Conservation (phyloP, 1,140 invertebrate genomes). For the Mylabris phalerata region DNA sequence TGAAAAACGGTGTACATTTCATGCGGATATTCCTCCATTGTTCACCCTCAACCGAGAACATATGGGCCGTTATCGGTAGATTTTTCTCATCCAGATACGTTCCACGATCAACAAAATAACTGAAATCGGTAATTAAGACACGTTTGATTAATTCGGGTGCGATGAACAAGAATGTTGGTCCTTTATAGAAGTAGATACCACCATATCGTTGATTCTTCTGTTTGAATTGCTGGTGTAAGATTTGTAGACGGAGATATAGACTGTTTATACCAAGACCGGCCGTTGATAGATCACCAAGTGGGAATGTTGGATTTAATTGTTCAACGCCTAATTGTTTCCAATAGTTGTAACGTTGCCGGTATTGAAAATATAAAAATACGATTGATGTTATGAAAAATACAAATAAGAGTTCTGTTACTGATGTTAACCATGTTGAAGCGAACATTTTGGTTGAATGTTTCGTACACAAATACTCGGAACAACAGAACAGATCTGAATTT, state of each 20-base stretch:
- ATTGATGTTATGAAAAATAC: too few species aligned
- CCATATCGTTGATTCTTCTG: slow-evolving; percentile 21
- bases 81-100: slow-evolving; percentile 39
- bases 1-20: slow-evolving; percentile 45
- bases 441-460: too few species aligned
- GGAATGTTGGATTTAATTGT: slow-evolving; percentile 17
- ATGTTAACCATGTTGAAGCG: too few species aligned
- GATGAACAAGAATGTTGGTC: slow-evolving; percentile 26
- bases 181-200: slow-evolving; percentile 16
- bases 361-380: not conserved
- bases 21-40: slow-evolving; percentile 44
- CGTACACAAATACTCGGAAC: too few species aligned
- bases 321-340: slow-evolving; percentile 20
- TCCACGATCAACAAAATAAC: slow-evolving; percentile 44
- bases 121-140: slow-evolving; percentile 46
- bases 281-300: slow-evolving; percentile 12
- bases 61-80: slow-evolving; percentile 44
- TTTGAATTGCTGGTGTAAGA: slow-evolving; percentile 35
- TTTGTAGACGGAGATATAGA: slow-evolving; percentile 8
- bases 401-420: too few species aligned
- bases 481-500: too few species aligned
- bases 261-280: slow-evolving; percentile 6
- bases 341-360: slow-evolving; percentile 11
- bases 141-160: slow-evolving; percentile 47
- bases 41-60: slow-evolving; percentile 42